Percentiles rank a stretch among this genome's conserved stretches.
phyloP scores from a whole-genome alignment of 2,888 invertebrate genomes.

The Abrostola tripartita region DNA sequence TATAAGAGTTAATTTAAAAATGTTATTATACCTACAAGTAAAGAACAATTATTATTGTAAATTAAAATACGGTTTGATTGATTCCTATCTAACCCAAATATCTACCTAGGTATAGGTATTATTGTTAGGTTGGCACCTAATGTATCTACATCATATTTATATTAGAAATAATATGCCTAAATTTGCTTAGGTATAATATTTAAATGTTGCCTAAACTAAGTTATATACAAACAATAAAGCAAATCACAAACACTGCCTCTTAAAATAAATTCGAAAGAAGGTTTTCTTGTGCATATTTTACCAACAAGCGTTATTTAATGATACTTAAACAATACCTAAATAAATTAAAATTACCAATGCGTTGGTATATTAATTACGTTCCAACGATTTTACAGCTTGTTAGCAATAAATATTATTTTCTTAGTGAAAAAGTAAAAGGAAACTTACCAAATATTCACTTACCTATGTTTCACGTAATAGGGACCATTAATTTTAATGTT shows the following conservation, averaged over 20 bases:
- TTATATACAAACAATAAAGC: background rate
- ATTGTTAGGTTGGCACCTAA: too few species aligned
- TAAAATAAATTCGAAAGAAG: conserved; percentile 16
- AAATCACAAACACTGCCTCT: background rate
- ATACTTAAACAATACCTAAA: conserved; percentile 13
- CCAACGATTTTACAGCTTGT: conserved; percentile 19
- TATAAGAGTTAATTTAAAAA: too few species aligned
- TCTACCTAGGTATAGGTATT: too few species aligned
- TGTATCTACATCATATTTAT: too few species aligned
- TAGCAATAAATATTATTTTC: conserved; percentile 21
- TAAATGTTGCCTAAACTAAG: background rate
- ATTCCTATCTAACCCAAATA: too few species aligned
- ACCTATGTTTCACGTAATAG: too few species aligned
- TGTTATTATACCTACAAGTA: too few species aligned
- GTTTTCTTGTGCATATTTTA: conserved; percentile 9
- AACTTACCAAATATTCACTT: background rate
- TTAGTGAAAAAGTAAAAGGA: background rate
- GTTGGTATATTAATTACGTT: conserved; percentile 15
- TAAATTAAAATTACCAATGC: background rate
- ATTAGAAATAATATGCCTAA: too few species aligned
- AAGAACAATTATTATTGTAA: too few species aligned
- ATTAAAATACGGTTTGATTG: too few species aligned
- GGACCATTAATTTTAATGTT: too few species aligned
- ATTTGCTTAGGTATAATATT: too few species aligned
- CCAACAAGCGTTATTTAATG: conserved; percentile 19